Evolutionary conservation across 2,888 invertebrate species (phyloP).

Genomic region (Tiliacea citrago): DNA sequence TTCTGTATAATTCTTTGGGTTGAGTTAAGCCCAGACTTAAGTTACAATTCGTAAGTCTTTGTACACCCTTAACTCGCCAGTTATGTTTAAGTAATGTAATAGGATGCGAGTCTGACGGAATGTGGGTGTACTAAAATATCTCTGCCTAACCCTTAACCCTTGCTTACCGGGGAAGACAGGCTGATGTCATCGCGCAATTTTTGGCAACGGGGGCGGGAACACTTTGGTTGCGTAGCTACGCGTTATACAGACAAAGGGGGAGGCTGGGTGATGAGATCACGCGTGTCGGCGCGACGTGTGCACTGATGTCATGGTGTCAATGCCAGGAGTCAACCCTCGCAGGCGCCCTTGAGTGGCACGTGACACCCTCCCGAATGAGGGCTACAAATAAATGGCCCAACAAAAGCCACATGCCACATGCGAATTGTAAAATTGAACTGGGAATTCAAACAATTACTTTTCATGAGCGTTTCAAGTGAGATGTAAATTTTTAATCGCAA

Average conservation of each 20-base stretch:
- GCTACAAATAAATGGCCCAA: background rate
- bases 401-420: background rate
- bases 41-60: conserved; percentile 8
- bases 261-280: conserved; percentile 38
- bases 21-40: background rate
- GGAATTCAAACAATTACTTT: background rate
- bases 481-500: conserved; percentile 16
- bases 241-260: conserved; percentile 3
- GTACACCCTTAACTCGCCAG: background rate
- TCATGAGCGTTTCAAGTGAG: background rate
- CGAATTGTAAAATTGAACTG: background rate
- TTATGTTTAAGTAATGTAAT: background rate
- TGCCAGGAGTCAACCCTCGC: conserved; percentile 27
- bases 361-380: background rate
- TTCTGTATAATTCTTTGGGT: background rate
- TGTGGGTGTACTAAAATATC: background rate
- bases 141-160: background rate
- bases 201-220: conserved; percentile 1
- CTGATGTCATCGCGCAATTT: conserved; percentile 23
- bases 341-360: background rate
- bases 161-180: background rate
- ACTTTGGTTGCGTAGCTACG: conserved; percentile 7
- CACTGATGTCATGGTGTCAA: conserved; percentile 29
- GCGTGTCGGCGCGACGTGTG: conserved; percentile 33
- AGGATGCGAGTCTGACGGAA: background rate